These are phyloP conservation scores for Ursus arctos DNA, from an alignment of 2,113 vertebrate genomes.

Conservation along the genomic window DNA sequence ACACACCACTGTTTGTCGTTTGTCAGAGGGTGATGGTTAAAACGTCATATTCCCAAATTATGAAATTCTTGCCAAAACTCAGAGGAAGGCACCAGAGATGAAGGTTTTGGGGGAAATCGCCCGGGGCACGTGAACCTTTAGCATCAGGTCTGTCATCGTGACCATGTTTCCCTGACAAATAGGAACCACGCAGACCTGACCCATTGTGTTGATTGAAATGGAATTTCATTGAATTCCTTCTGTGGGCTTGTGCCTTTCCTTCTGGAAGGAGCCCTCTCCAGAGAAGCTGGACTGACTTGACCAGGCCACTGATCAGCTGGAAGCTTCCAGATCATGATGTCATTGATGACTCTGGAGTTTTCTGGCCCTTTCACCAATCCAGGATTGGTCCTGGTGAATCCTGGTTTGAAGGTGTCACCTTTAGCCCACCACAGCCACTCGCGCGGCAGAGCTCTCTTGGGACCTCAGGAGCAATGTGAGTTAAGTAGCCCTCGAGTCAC, in stretches of 20 bases:
- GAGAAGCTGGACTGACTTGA: neutral
- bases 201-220: too few relatives aligned
- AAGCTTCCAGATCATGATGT: neutral
- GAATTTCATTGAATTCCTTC: neutral
- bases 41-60: neutral
- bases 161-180: rapidly evolving
- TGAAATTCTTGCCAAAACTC: neutral
- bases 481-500: neutral
- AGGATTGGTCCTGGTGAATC: neutral
- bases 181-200: rapidly evolving
- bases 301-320: neutral
- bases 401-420: neutral
- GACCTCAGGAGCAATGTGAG: neutral
- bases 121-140: too few relatives aligned
- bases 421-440: neutral
- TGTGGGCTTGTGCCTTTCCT: neutral
- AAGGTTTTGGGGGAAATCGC: neutral
- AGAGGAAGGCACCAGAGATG: neutral
- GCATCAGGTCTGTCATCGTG: too few relatives aligned
- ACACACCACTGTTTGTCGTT: rapidly evolving
- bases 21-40: neutral
- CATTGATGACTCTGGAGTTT: neutral
- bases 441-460: rapidly evolving
- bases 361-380: neutral
- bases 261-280: neutral